These are phyloP conservation scores for Thunnus thynnus DNA, from an alignment of 2,113 vertebrate species.

Conservation along the genomic window DNA sequence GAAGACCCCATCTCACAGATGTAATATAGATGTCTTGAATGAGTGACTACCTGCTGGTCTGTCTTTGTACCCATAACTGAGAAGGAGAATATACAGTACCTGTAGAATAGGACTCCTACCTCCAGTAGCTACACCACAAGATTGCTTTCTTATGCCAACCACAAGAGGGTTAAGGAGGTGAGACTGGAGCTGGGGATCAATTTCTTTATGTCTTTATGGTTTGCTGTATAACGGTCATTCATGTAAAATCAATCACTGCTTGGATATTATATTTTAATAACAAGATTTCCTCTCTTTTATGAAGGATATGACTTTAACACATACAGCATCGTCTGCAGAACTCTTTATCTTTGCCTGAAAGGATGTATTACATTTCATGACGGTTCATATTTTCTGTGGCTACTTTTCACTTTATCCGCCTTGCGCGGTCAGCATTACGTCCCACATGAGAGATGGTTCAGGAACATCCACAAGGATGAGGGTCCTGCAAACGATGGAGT, in stretches of 20 bases:
- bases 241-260: constrained; percentile 59
- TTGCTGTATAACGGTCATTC: constrained; percentile 45
- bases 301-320: constrained; percentile 17
- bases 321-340: constrained; percentile 38
- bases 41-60: constrained; percentile 80
- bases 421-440: constrained; percentile 69
- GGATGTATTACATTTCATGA: constrained; percentile 42
- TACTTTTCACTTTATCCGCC: constrained; percentile 67
- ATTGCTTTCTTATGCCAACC: constrained; percentile 60
- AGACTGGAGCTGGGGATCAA: constrained; percentile 50
- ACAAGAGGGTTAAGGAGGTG: constrained; percentile 53
- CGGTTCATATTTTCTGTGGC: constrained; percentile 62
- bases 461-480: constrained; percentile 60
- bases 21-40: constrained; percentile 83
- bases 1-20: constrained; percentile 80
- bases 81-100: constrained; percentile 70
- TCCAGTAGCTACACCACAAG: constrained; percentile 41
- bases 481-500: constrained; percentile 54
- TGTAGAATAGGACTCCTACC: constrained; percentile 57
- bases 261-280: constrained; percentile 58
- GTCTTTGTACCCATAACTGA: constrained; percentile 72
- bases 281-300: constrained; percentile 38
- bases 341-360: constrained; percentile 49
- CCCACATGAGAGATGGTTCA: constrained; percentile 64
- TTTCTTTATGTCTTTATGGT: constrained; percentile 59